Conservation (phyloP, 2,113 vertebrate species). For the Bubalus kerabau region DNA sequence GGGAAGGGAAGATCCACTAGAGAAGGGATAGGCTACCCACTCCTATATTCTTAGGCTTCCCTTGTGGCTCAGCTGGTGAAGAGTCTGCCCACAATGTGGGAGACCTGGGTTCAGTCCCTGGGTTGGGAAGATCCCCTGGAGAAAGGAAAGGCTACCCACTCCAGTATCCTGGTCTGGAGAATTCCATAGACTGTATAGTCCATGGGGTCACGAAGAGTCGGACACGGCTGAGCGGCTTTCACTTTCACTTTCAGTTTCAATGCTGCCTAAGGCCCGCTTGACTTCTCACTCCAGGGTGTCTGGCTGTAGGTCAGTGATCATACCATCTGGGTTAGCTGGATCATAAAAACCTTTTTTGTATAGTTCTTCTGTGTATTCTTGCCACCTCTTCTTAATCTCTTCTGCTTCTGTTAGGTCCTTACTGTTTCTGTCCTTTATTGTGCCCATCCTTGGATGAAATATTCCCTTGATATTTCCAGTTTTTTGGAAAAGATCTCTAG, state of each 20-base stretch:
- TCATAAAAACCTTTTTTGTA: background rate
- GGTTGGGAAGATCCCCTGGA: background rate
- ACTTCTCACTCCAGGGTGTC: background rate
- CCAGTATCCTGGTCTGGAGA: background rate
- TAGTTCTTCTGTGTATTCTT: background rate
- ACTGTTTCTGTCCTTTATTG: background rate
- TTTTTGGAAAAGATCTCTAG: background rate
- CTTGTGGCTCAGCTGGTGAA: background rate
- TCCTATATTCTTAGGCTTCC: background rate
- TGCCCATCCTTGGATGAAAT: background rate
- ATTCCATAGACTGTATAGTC: background rate
- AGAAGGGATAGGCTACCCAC: background rate
- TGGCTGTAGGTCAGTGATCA: background rate
- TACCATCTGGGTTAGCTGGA: background rate
- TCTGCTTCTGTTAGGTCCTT: background rate
- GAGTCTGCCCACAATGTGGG: background rate
- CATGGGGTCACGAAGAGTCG: rapidly evolving
- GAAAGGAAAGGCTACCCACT: background rate
- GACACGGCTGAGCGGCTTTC: background rate
- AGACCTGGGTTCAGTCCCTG: background rate
- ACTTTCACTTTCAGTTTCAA: background rate
- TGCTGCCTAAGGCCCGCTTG: background rate
- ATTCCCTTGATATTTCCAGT: background rate
- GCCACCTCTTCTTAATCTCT: background rate
- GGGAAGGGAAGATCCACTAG: background rate